Base-by-base conservation (phyloP, 2,797 vertebrate genomes). In the Garrulus glandarius region DNA sequence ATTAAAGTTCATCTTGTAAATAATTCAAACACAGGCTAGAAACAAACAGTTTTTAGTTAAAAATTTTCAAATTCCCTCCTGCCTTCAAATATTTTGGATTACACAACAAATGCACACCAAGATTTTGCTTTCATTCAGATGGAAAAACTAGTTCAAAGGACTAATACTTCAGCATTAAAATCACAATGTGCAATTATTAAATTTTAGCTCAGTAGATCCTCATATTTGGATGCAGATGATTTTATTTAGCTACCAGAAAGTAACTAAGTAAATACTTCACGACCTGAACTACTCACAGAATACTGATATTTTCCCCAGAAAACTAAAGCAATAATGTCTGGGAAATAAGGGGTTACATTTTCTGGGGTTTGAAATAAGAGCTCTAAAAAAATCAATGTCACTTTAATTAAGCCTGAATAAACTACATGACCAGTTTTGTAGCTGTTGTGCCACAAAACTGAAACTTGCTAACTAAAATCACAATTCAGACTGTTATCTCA, bases 361-460 rank as follows among this genome's bases (percentile, higher is more conserved):
- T 64, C 60, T 9, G 30, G 14, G 21, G n/a, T 63, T 92, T 88
- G 46, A 82, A 91, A 30, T 10, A 13, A 75, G 5, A 75, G 10
- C 24, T 87, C 63, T 63, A 91, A 93, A 91, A 93, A 95, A 96
- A 92, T 57, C 76, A 65, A 39, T 49, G 37, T 36, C n/a, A 43
- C 46, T 55, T 84, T 57, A 87, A 80, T 87, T 70, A 93, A 74
- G 64, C 11, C 46, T 47, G 20, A 89, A 23, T 46, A 92, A 85
- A 77, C 53, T 76, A 63, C 10, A 59, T 1, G 10, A 53, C 20
- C 52, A 32, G 65, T 56, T 85, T 75, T 53, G 18, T 23, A 77
- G 74, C 36, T 85, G 22, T 43, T 76, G 24, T 6, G 10, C 13
- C 30, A 84, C 56, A 47, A 69, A 55, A 59, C 36, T 1, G 7